A percentile compares a stretch with the other conserved stretches of the same genome.
Conservation (phyloP, 2,797 vertebrate species). For the Podarcis lilfordi region DNA sequence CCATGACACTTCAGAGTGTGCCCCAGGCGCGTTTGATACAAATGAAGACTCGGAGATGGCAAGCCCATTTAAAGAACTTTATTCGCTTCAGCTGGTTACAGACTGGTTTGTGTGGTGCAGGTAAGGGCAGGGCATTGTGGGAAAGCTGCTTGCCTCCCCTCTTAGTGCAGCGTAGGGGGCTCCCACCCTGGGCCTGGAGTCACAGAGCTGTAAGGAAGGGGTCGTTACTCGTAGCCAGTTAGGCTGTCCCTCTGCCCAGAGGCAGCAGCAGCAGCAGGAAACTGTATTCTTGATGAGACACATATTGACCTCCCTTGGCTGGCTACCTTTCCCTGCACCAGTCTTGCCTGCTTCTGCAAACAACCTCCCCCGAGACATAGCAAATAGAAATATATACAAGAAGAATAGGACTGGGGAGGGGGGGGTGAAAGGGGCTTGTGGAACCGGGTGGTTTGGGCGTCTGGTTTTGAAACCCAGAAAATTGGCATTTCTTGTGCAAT, state of each 20-base stretch:
- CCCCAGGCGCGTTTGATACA: neutral
- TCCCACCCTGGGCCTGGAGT: neutral
- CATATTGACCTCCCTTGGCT: neutral
- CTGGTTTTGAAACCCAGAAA: fast-evolving
- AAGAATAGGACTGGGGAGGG: neutral
- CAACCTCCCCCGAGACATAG: neutral
- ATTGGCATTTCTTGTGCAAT: fast-evolving
- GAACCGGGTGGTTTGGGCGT: no score
- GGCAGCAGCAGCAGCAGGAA: no score
- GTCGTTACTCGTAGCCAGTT: neutral
- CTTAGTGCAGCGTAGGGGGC: neutral
- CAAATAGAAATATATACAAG: conserved; percentile 66
- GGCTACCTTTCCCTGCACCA: neutral
- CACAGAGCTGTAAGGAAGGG: neutral
- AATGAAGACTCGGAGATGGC: neutral
- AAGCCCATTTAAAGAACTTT: conserved; percentile 56
- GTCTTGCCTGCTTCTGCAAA: neutral
- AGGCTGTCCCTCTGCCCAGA: neutral
- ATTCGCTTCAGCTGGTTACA: conserved; percentile 65
- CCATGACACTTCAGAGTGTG: neutral
- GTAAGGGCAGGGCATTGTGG: neutral
- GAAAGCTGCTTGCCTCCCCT: neutral
- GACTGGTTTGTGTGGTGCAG: neutral
- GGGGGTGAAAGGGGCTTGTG: neutral
- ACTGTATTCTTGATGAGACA: neutral